Conservation (phyloP, 1,140 invertebrate species). For the Bathynomus jamesi region DNA sequence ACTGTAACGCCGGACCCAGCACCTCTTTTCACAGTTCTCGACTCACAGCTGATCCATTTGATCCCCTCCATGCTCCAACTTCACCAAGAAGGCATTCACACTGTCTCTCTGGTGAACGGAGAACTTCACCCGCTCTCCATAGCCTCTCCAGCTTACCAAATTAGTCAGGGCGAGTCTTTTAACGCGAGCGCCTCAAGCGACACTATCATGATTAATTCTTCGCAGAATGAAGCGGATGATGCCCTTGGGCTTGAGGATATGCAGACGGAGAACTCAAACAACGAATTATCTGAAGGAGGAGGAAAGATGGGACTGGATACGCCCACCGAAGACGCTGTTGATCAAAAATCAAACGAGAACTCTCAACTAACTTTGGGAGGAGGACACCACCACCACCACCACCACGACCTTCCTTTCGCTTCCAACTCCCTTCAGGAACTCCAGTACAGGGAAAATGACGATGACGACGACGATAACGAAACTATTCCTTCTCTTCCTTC, state of each 20-base stretch:
- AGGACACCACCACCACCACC: not conserved
- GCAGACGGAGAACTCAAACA: not conserved
- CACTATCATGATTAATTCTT: not conserved
- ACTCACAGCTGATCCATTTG: slow-evolving; percentile 26
- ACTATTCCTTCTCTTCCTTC: not conserved
- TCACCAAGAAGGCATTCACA: slow-evolving; percentile 21
- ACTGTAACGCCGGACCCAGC: slow-evolving; percentile 12
- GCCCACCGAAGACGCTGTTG: not conserved
- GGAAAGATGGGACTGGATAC: not conserved
- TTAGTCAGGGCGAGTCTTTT: not conserved
- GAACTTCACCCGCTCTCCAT: slow-evolving; percentile 20
- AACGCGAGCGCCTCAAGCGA: not conserved
- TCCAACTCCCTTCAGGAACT: not conserved
- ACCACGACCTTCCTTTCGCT: not conserved
- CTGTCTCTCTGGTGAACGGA: slow-evolving; percentile 18
- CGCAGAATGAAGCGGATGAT: not conserved
- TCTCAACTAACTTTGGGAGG: not conserved
- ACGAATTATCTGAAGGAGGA: not conserved
- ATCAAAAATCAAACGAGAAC: not conserved
- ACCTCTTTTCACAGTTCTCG: slow-evolving; percentile 21
- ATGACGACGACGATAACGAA: not conserved
- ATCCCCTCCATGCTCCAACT: slow-evolving; percentile 22
- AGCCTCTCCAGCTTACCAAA: slow-evolving; percentile 8
- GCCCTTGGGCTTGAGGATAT: not conserved
- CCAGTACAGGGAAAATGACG: not conserved